Conservation (phyloP, 2,888 invertebrate genomes). For the Xanthostigma xanthostigma region DNA sequence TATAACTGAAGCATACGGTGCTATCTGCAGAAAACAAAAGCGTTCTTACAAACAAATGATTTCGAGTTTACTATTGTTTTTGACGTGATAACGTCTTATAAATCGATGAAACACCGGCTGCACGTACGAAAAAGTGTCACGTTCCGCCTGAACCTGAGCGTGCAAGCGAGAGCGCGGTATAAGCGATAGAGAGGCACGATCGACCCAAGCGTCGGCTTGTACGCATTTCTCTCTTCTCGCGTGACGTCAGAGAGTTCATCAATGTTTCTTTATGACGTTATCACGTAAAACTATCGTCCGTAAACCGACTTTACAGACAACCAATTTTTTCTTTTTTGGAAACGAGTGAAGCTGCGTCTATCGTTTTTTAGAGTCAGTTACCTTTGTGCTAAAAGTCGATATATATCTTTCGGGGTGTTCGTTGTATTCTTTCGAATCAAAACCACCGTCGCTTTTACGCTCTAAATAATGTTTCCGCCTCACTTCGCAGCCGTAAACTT, state of each 20-base stretch:
- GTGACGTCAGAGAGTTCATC: too few species aligned
- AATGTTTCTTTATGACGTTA: too few species aligned
- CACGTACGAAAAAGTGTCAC: too few species aligned
- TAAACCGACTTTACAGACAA: too few species aligned
- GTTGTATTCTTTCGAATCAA: conserved; percentile 76
- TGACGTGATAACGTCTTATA: too few species aligned
- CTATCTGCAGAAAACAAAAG: conserved; percentile 44
- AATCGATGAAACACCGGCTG: too few species aligned
- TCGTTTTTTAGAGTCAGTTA: conserved; percentile 18
- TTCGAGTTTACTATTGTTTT: background rate
- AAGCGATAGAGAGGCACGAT: too few species aligned
- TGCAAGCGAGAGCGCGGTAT: too few species aligned
- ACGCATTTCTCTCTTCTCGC: too few species aligned
- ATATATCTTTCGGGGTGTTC: conserved; percentile 86
- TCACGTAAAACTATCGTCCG: too few species aligned
- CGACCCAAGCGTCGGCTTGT: too few species aligned
- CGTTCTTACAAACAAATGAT: background rate
- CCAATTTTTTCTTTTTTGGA: background rate
- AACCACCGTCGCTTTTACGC: conserved; percentile 82
- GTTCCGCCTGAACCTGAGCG: too few species aligned
- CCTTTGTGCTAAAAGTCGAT: conserved; percentile 88
- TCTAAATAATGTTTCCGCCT: conserved; percentile 87
- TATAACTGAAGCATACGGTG: conserved; percentile 92
- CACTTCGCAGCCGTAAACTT: conserved; percentile 93
- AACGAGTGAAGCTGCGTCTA: background rate